A percentile compares a stretch with the other conserved stretches of the same genome.
Conservation (phyloP, 2,888 invertebrate species). For the Aleiodes testaceus region DNA sequence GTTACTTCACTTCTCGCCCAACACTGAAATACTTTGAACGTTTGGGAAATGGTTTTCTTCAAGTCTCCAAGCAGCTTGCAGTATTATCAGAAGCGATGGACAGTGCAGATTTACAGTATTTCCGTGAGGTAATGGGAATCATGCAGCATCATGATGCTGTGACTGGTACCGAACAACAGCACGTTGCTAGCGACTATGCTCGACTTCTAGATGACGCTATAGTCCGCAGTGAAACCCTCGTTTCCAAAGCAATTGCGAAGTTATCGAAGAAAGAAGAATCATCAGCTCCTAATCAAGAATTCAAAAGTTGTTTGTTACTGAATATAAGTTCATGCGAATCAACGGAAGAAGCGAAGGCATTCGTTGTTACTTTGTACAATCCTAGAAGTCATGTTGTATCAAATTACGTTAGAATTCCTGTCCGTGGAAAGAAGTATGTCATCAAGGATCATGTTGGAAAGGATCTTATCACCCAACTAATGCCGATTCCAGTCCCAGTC, state of each 20-base stretch:
- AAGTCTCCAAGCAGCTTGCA: constrained; percentile 85
- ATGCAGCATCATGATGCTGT: constrained; percentile 97
- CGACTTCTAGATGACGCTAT: constrained; percentile 82
- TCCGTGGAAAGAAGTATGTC: constrained; percentile 75
- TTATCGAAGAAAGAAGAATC: not conserved
- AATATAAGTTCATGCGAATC: constrained; percentile 86
- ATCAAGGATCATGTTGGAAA: constrained; percentile 78
- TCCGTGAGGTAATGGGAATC: constrained; percentile 85
- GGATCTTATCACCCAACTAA: constrained; percentile 77
- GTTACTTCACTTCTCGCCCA: constrained; percentile 89
- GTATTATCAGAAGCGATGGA: constrained; percentile 76
- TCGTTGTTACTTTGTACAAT: constrained; percentile 88
- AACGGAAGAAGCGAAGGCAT: constrained; percentile 77
- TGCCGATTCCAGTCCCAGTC: constrained; percentile 78
- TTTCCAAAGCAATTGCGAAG: constrained; percentile 75
- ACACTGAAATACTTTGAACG: constrained; percentile 86
- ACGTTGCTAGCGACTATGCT: constrained; percentile 92
- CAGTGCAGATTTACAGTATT: constrained; percentile 76
- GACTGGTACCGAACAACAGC: constrained; percentile 89
- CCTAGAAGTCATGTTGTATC: constrained; percentile 80
- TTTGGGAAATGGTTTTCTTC: constrained; percentile 83
- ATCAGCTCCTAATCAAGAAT: constrained; percentile 73
- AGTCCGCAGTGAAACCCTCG: constrained; percentile 76
- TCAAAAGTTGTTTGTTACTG: constrained; percentile 77
- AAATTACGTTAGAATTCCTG: constrained; percentile 80